Base-by-base conservation (phyloP, 2,888 invertebrate species). In the Laothoe populi region DNA sequence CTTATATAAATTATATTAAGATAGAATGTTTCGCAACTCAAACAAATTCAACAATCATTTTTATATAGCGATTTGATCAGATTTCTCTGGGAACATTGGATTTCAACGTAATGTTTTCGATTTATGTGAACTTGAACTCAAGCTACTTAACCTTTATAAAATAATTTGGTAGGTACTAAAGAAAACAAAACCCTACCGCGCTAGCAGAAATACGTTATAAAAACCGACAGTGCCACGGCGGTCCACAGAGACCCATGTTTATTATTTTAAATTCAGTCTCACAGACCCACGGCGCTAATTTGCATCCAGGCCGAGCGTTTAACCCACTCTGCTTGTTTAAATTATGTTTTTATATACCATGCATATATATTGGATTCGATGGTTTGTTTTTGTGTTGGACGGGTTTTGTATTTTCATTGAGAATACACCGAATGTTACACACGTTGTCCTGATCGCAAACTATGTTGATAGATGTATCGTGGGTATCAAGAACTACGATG, bases 251-350 rank as follows among this genome's bases (percentile, higher is more conserved):
- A 65, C 64, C 58, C 35, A 44, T 57, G 62, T 66, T 66, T 73
- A 73, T 73, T 73, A 70, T 76, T 73, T 73, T 72, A 74, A 75
- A 73, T 65, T 67, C 63, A 69, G 70, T 62, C 66, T 63, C 70
- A 59, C 62, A 42, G 67, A 68, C 72, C 69, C 69, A 59, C 7
- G 65, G 66, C 60, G 70, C 60, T 66, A 70, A 75, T 76, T 75
- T 75, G 74, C 75, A 72, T 72, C 64, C 64, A 57, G 58, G 67
- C 66, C 53, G 21, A 19, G 16, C 57, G 26, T 59, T 62, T 40
- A 58, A 58, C 46, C 48, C 44, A 38, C 42, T 61, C 60, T 35
- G 53, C 35, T 53, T 53, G 53, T 35, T 35, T 53, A 58, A 48
- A 48, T 38, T 42, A 19, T 59, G 40, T 58, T 62, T 38, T 49